phyloP scores from a whole-genome alignment of 2,888 invertebrate genomes.

The Acleris sparsana region DNA sequence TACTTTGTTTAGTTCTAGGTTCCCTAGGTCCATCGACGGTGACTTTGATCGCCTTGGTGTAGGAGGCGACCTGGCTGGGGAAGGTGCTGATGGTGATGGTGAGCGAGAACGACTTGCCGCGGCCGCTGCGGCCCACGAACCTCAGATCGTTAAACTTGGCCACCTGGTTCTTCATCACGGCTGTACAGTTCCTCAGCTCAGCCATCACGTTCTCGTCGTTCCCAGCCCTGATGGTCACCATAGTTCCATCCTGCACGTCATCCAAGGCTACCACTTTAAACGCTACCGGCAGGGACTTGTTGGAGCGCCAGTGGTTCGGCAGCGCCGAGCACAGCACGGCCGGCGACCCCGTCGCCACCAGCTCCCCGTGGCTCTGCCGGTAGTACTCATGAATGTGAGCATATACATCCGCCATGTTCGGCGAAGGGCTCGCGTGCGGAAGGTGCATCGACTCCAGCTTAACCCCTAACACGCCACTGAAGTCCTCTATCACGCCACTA shows the following conservation, averaged over 20 bases:
- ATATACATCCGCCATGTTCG: constrained; percentile 89
- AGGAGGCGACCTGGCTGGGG: constrained; percentile 93
- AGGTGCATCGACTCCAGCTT: constrained; percentile 86
- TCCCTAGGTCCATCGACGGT: constrained; percentile 99
- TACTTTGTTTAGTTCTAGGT: constrained; percentile 98
- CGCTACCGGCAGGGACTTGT: constrained; percentile 97
- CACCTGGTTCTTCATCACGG: constrained; percentile 98
- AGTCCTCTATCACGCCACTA: constrained; percentile 70
- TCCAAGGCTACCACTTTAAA: constrained; percentile 98
- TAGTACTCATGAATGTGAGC: constrained; percentile 90
- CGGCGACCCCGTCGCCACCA: constrained; percentile 97
- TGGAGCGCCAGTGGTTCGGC: constrained; percentile 98
- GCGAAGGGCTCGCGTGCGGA: constrained; percentile 83
- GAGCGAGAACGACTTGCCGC: constrained; percentile 97
- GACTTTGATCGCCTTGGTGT: constrained; percentile 98
- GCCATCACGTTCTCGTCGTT: constrained; percentile 99
- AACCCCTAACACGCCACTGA: constrained; percentile 72
- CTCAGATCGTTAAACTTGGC: constrained; percentile 99
- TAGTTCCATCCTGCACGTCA: constrained; percentile 96
- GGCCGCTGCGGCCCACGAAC: constrained; percentile 98
- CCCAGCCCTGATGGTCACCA: constrained; percentile 96
- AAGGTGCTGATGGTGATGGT: constrained; percentile 95
- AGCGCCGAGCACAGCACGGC: constrained; percentile 96
- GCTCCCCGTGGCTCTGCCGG: constrained; percentile 95
- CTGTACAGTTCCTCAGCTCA: constrained; percentile 95